phyloP scores from a whole-genome alignment of 2,113 vertebrate species.

The Saguinus midas region DNA sequence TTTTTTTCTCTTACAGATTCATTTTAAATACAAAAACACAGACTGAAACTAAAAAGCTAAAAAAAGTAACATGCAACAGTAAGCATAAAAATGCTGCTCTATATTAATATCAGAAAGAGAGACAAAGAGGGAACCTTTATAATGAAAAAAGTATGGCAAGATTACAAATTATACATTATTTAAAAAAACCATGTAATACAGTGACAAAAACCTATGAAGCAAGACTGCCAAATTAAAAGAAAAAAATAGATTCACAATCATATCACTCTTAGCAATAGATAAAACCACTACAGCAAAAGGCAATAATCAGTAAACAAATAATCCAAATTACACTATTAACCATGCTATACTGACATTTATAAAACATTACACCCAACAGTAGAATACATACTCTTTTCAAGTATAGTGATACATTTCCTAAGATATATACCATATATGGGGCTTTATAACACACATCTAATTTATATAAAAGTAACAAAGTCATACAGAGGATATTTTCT shows the following conservation, averaged over 20 bases:
- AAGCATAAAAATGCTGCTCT: background rate
- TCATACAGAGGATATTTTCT: background rate
- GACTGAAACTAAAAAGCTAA: background rate
- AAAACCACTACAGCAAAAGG: background rate
- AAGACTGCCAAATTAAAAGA: background rate
- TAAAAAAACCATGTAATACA: background rate
- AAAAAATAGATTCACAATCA: background rate
- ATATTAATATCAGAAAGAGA: background rate
- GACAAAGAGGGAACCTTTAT: background rate
- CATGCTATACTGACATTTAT: background rate
- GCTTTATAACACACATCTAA: background rate
- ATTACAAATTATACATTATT: background rate
- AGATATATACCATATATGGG: background rate
- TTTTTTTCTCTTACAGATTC: background rate
- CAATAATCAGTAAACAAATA: background rate
- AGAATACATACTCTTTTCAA: background rate
- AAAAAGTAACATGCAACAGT: background rate
- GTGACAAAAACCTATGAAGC: background rate
- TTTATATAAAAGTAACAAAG: background rate
- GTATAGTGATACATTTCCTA: background rate
- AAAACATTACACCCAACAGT: background rate
- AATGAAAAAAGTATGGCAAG: background rate
- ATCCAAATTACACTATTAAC: background rate
- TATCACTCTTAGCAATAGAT: background rate
- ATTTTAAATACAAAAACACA: background rate